phyloP scores from a whole-genome alignment of 2,113 vertebrate species.

The Festucalex cinctus region DNA sequence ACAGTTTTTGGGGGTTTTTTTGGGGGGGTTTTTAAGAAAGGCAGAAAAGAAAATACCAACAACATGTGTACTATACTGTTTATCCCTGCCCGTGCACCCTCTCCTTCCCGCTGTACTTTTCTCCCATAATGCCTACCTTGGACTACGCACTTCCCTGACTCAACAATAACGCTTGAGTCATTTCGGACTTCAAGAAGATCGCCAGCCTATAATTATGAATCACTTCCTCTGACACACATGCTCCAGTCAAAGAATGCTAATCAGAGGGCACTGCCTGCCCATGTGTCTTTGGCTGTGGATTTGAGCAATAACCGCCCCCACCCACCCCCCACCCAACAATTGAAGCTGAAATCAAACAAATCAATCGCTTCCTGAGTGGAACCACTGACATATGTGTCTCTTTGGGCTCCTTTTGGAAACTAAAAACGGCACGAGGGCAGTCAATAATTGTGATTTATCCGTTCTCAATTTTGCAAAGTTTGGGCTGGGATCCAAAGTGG shows the following conservation, averaged over 20 bases:
- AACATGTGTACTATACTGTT: constrained; percentile 16
- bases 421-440: background rate
- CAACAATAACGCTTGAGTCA: constrained; percentile 29
- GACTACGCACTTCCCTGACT: constrained; percentile 18
- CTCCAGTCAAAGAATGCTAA: constrained; percentile 48
- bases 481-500: background rate
- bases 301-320: constrained; percentile 21
- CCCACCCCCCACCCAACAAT: constrained; percentile 24
- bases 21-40: no score
- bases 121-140: constrained; percentile 21
- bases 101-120: background rate
- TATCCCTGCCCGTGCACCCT: background rate
- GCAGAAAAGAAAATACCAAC: constrained; percentile 26
- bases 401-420: constrained; percentile 20
- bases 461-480: background rate
- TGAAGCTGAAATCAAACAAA: constrained; percentile 36
- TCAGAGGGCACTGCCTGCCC: constrained; percentile 30
- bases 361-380: constrained; percentile 12
- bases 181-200: constrained; percentile 36
- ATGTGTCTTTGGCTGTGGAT: constrained; percentile 22
- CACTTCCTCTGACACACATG: constrained; percentile 27
- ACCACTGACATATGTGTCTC: constrained; percentile 11
- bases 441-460: background rate
- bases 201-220: constrained; percentile 41
- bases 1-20: constrained; percentile 18